These are phyloP conservation scores for Argopecten irradians DNA, from an alignment of 1,140 invertebrate species.

Conservation along the genomic window DNA sequence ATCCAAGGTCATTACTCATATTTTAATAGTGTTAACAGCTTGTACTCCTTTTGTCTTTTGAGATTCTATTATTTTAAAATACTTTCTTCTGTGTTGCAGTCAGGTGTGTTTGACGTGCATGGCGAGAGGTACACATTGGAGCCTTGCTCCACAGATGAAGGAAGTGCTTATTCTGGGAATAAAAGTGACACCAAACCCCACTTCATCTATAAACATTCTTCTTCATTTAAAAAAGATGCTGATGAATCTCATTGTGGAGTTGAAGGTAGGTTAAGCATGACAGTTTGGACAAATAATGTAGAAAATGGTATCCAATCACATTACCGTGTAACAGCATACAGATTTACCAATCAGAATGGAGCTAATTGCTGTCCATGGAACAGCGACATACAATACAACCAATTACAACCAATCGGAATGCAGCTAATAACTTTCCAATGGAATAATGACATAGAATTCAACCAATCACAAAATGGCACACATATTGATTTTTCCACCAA, in stretches of 20 bases:
- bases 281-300: no score
- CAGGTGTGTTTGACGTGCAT: slow-evolving; percentile 56
- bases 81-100: slow-evolving; percentile 58
- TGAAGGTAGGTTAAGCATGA: slow-evolving; percentile 56
- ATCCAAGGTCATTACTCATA: no score
- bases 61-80: background rate
- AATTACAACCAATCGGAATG: background rate
- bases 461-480: background rate
- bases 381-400: background rate
- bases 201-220: slow-evolving; percentile 61
- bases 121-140: slow-evolving; percentile 64
- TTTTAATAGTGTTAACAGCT: no score
- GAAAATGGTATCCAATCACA: background rate
- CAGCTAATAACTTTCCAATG: no score
- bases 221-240: slow-evolving; percentile 48
- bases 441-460: no score
- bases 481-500: background rate
- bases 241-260: slow-evolving; percentile 62
- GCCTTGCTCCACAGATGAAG: slow-evolving; percentile 43
- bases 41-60: background rate
- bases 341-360: background rate
- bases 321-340: background rate
- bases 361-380: no score
- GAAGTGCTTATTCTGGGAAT: slow-evolving; percentile 4
- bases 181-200: slow-evolving; percentile 50